Evolutionary conservation across 2,797 vertebrate species (phyloP).

Genomic region (Sorex maritimensis): DNA sequence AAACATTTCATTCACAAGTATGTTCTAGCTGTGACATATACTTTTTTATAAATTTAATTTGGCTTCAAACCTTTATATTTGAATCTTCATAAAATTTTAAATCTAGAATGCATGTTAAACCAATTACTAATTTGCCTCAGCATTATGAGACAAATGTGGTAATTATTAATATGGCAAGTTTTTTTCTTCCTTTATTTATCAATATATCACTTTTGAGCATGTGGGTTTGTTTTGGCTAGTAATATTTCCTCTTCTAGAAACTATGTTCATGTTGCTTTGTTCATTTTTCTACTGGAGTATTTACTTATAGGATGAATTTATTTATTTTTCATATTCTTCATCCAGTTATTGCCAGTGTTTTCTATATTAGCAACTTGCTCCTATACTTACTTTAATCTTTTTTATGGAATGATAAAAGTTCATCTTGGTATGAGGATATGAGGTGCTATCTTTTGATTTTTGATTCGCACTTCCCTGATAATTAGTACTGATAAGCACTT

Average conservation of each 20-base stretch:
- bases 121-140: neutral
- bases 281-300: neutral
- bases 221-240: neutral
- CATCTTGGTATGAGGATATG: no score
- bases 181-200: neutral
- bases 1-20: no score
- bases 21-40: no score
- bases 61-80: no score
- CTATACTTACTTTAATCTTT: neutral
- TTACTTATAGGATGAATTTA: neutral
- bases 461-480: no score
- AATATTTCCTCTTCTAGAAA: slow-evolving; percentile 9
- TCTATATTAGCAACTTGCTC: neutral
- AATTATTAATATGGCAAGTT: neutral
- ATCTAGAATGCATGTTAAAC: neutral
- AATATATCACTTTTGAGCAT: neutral
- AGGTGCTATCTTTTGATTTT: no score
- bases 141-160: neutral
- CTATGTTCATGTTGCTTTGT: neutral
- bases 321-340: neutral
- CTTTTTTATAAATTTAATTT: no score
- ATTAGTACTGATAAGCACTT: no score
- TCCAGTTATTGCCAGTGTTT: neutral
- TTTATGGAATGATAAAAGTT: neutral
- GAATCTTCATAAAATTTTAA: neutral